Percentiles rank a stretch among this genome's conserved stretches.
Conservation (phyloP, 2,888 invertebrate genomes). For the Habrosyne pyritoides region DNA sequence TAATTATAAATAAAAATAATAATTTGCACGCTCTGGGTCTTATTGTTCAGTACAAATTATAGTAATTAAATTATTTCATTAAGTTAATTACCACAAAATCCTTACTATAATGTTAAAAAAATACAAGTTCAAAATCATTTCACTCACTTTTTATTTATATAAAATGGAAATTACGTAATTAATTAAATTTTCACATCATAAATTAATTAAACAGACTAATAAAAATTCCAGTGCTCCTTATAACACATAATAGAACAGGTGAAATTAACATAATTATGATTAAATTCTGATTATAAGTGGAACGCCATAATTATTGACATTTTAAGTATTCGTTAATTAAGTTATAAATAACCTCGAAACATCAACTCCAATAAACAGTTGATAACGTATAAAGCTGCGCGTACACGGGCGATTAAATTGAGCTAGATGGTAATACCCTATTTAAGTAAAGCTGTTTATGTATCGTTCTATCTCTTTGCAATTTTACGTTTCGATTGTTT, state of each 20-base stretch:
- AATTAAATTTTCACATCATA: neutral
- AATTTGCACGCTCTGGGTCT: too few species aligned
- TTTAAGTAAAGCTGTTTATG: neutral
- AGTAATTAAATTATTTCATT: too few species aligned
- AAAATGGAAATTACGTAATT: too few species aligned
- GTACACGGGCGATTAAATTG: neutral
- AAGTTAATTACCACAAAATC: too few species aligned
- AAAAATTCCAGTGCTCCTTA: neutral
- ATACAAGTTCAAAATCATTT: too few species aligned
- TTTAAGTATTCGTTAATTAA: conserved; percentile 14
- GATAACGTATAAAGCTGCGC: neutral
- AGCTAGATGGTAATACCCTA: neutral
- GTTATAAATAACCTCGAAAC: conserved; percentile 3
- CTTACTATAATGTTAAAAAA: too few species aligned
- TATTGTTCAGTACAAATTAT: too few species aligned
- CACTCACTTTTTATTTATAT: too few species aligned
- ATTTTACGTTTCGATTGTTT: neutral
- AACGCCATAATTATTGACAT: neutral
- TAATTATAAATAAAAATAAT: too few species aligned
- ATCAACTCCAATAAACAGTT: neutral
- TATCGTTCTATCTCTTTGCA: neutral
- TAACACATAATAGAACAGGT: neutral
- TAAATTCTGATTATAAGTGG: neutral
- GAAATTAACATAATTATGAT: neutral
- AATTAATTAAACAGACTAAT: neutral